Base-by-base conservation (phyloP, 2,113 vertebrate species). In the Entomyzon cyanotis region DNA sequence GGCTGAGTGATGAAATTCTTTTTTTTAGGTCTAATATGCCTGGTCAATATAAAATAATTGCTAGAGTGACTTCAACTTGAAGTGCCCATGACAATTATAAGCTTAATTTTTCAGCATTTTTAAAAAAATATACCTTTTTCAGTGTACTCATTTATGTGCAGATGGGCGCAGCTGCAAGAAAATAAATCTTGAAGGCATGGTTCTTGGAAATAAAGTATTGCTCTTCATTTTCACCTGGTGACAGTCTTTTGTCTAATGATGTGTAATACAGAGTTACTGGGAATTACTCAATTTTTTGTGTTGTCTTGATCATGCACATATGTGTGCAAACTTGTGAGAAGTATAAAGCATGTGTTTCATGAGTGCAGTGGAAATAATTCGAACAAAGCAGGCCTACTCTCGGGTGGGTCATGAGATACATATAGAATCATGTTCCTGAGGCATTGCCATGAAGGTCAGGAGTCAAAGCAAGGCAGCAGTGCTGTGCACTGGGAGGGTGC, bases 361-460 rank as follows among this genome's bases (percentile, higher is more conserved):
- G 37, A 62, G 4, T 58, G 42, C 41, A 73, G 0, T 53, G 37
- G 71, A 39, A 69, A 41, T 80, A 64, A 60, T 4, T 49, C 5
- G 10, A 86, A 23, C 19, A 44, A 88, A 86, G 59, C 42, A 59
- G 64, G 3, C 19, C 1, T 16, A 3, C 1, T 86, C 7, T 62
- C 20, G 21, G 15, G 6, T n/a, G 37, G 30, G 30, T 35, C 28
- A 5, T 44, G 63, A 62, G 53, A 12, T 41, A 6, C 0, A 1
- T 8, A 56, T 64, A 15, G 39, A 55, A 42, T 7, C 2, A 3
- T 60, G 27, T 3, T 73, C 17, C n/a, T 75, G 44, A 59, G 67
- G 30, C 15, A 8, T 35, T 79, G 12, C 39, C 2, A 1, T n/a
- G 44, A 47, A 52, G 24, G 56, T 69, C 2, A 23, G 33, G 41